Conservation (phyloP, 2,888 invertebrate genomes). For the Epinotia ramella region DNA sequence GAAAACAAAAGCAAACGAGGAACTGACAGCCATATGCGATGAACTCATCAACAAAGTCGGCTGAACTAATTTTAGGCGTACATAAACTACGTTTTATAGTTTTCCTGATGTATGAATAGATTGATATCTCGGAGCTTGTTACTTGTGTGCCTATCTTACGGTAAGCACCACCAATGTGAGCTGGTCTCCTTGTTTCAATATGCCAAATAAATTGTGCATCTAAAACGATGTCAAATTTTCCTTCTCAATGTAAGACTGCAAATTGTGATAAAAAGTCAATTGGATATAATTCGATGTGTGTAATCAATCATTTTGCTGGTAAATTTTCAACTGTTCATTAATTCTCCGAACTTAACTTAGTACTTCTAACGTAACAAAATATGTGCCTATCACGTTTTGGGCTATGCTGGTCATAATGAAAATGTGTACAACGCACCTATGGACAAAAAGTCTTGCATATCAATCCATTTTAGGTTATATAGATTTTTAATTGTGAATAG, state of each 20-base stretch:
- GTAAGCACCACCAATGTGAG: conserved; percentile 71
- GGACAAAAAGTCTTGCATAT: conserved; percentile 34
- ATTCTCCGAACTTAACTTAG: conserved; percentile 28
- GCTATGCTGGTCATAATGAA: conserved; percentile 75
- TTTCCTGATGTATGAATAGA: conserved; percentile 58
- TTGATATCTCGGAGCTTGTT: conserved; percentile 58
- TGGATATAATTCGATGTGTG: conserved; percentile 33
- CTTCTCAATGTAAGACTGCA: conserved; percentile 69
- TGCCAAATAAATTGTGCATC: conserved; percentile 69
- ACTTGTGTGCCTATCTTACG: conserved; percentile 72
- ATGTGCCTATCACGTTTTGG: conserved; percentile 58
- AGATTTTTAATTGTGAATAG: conserved; percentile 46
- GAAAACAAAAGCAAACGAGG: conserved; percentile 95
- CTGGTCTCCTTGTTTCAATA: conserved; percentile 55
- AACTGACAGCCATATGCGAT: conserved; percentile 96
- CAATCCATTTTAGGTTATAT: conserved; percentile 44
- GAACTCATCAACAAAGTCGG: conserved; percentile 91
- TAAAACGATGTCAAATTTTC: conserved; percentile 50
- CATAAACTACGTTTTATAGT: conserved; percentile 57
- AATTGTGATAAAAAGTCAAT: conserved; percentile 69
- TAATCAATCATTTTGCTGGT: conserved; percentile 21
- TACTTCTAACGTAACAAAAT: conserved; percentile 14
- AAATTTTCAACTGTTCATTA: conserved; percentile 6
- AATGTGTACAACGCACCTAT: conserved; percentile 45
- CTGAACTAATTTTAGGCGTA: conserved; percentile 62